Evolutionary conservation across 2,797 vertebrate species (phyloP).

Genomic region (Odontamblyopus lacepedii): DNA sequence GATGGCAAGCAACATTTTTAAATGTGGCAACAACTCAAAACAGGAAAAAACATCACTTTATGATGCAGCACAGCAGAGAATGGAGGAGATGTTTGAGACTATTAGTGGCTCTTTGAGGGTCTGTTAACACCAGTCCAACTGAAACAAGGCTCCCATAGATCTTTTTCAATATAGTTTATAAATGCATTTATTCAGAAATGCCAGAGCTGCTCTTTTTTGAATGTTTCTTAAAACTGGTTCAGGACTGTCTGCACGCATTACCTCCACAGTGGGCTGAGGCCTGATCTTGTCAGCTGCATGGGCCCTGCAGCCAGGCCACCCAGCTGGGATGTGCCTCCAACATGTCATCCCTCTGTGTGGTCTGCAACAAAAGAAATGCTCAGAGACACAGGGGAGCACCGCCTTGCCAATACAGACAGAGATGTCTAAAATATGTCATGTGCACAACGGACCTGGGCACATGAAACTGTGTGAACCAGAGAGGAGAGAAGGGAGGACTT

Average conservation of each 20-base stretch:
- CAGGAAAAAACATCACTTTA: background rate
- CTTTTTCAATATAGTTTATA: conserved; percentile 52
- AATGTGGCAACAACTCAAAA: background rate
- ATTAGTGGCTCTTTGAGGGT: conserved; percentile 66
- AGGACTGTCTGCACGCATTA: conserved; percentile 84
- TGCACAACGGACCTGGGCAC: conserved; percentile 65
- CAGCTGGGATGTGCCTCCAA: conserved; percentile 80
- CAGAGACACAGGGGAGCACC: conserved; percentile 70
- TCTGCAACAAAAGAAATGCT: conserved; percentile 78
- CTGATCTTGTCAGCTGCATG: conserved; percentile 81
- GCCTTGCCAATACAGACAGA: conserved; percentile 76
- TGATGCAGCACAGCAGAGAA: background rate
- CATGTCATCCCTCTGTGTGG: conserved; percentile 86
- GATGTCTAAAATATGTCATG: conserved; percentile 83
- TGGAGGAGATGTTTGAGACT: conserved; percentile 52
- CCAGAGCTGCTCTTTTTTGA: conserved; percentile 74
- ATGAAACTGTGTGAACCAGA: conserved; percentile 22
- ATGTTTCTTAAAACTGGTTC: conserved; percentile 80
- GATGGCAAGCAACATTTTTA: background rate
- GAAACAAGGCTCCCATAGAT: conserved; percentile 73
- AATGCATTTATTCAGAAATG: conserved; percentile 76
- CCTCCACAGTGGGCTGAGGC: conserved; percentile 77
- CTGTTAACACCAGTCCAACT: conserved; percentile 54
- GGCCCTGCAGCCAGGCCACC: conserved; percentile 81
- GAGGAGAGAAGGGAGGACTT: background rate